Evolutionary conservation across 30 jellyfish, hydroid and myxozoan species (phyloP).

Genomic region (Hydra vulgaris): DNA sequence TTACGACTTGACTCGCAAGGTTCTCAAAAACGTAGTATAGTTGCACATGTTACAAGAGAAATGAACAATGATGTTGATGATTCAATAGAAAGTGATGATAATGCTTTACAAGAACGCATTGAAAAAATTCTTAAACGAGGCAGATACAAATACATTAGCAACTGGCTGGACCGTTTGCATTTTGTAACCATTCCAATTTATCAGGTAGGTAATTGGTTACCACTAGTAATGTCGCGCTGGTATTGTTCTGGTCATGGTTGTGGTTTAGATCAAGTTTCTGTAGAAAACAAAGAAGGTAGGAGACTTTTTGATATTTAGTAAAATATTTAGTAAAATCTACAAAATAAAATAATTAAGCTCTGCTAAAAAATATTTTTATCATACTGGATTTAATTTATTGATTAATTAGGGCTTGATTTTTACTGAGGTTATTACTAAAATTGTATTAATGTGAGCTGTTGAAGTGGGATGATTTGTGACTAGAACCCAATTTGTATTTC

Average conservation of each 20-base stretch:
- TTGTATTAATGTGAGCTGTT: no score
- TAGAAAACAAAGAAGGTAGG: conserved; percentile 74
- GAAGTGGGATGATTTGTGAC: no score
- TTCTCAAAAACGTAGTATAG: conserved; percentile 11
- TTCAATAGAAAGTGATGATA: not conserved
- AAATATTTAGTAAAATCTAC: no score
- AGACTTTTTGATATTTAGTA: not conserved
- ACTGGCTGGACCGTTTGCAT: conserved; percentile 80
- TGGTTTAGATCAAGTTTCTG: conserved; percentile 83
- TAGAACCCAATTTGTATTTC: no score
- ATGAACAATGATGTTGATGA: conserved; percentile 21
- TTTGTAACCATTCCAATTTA: conserved; percentile 67
- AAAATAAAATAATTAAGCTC: no score
- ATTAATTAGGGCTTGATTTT: no score
- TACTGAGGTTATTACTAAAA: no score
- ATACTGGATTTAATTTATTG: no score
- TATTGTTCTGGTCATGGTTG: conserved; percentile 98
- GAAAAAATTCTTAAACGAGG: conserved; percentile 2
- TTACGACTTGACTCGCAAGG: conserved; percentile 10
- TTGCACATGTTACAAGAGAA: conserved; percentile 4
- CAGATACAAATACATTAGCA: conserved; percentile 18
- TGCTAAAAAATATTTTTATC: no score
- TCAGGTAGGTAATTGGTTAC: conserved; percentile 88
- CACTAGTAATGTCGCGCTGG: conserved; percentile 91
- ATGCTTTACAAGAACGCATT: conserved; percentile 19